Evolutionary conservation across 2,797 vertebrate species (phyloP).

Genomic region (Sebastes diaconus): DNA sequence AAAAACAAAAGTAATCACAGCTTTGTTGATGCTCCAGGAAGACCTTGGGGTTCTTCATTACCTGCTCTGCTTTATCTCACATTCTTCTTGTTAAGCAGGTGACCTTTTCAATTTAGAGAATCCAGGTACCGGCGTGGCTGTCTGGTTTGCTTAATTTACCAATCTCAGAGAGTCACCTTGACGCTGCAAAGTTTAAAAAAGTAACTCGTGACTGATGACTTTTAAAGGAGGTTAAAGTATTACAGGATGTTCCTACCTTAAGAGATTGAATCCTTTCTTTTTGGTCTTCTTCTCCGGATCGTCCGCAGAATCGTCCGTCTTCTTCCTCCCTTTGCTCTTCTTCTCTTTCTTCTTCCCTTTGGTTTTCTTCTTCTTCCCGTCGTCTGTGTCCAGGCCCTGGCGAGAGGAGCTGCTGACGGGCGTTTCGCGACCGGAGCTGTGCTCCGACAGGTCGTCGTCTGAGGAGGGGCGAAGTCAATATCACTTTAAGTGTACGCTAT

Average conservation of each 20-base stretch:
- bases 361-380: constrained; percentile 82
- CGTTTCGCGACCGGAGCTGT: constrained; percentile 89
- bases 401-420: constrained; percentile 83
- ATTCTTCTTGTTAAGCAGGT: constrained; percentile 8
- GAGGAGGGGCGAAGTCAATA: background rate
- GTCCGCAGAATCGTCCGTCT: constrained; percentile 85
- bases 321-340: constrained; percentile 84
- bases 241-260: constrained; percentile 84
- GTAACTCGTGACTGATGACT: background rate
- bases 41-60: constrained; percentile 32
- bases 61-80: constrained; percentile 17
- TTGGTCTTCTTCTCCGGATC: constrained; percentile 90
- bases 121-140: background rate
- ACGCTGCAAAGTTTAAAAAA: background rate
- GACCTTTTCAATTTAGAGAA: constrained; percentile 20
- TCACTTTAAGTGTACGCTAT: too few species aligned
- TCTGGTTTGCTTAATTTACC: constrained; percentile 2
- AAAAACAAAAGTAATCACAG: constrained; percentile 4
- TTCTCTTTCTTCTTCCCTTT: constrained; percentile 86
- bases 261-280: constrained; percentile 90
- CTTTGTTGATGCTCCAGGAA: background rate
- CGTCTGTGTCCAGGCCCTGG: constrained; percentile 78
- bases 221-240: background rate
- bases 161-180: background rate
- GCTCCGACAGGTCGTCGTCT: constrained; percentile 89